Evolutionary conservation across 2,888 invertebrate genomes (phyloP).

Genomic region (Hedya salicella): DNA sequence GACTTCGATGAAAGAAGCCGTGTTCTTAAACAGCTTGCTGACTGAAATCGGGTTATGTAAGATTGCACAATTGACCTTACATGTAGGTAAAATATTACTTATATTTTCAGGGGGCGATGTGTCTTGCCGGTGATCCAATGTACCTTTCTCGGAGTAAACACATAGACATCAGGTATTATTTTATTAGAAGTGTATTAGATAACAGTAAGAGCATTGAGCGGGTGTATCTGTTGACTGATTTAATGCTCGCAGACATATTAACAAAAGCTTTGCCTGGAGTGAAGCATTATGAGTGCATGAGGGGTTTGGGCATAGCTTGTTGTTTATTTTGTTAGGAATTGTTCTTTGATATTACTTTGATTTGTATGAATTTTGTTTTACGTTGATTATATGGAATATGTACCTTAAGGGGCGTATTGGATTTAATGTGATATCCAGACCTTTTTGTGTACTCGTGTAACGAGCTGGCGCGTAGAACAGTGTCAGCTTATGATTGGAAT

Average conservation of each 20-base stretch:
- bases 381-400: neutral
- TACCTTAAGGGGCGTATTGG: neutral
- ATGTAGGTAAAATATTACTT: slow-evolving; percentile 8
- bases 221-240: neutral
- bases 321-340: neutral
- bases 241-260: slow-evolving; percentile 1
- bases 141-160: slow-evolving; percentile 10
- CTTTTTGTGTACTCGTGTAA: too few species aligned
- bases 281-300: neutral
- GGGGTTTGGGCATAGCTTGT: neutral
- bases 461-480: too few species aligned
- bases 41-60: slow-evolving; percentile 16
- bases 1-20: neutral
- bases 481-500: too few species aligned
- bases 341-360: slow-evolving; percentile 7
- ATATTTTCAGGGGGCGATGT: slow-evolving; percentile 1
- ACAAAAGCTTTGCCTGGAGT: neutral
- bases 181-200: neutral
- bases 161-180: neutral
- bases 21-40: neutral
- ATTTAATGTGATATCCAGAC: too few species aligned
- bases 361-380: neutral
- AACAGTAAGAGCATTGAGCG: neutral
- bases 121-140: slow-evolving; percentile 12
- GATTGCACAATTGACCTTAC: slow-evolving; percentile 1